These are phyloP conservation scores for Drosophila ustulata DNA, from an alignment of 2,888 invertebrate species.

Conservation along the genomic window DNA sequence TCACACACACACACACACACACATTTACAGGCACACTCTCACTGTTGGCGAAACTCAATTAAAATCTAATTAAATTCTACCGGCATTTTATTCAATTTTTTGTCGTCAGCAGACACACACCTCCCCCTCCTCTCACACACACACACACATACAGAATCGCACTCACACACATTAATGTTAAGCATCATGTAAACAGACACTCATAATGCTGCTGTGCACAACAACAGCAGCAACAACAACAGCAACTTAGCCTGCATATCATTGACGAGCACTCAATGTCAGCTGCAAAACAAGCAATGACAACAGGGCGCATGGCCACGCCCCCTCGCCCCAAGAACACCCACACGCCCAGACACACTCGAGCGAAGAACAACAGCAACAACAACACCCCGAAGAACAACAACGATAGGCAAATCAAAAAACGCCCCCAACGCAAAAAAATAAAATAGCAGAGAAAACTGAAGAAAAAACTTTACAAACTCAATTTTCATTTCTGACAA, in stretches of 20 bases:
- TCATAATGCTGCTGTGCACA: conserved; percentile 62
- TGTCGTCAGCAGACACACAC: conserved; percentile 16
- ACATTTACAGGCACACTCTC: neutral
- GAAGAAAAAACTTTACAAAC: conserved; percentile 71
- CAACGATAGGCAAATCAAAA: conserved; percentile 68
- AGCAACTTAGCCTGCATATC: conserved; percentile 67
- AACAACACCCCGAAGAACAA: conserved; percentile 22
- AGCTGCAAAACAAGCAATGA: conserved; percentile 76
- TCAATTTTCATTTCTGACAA: conserved; percentile 77
- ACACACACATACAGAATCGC: conserved; percentile 7
- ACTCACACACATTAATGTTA: conserved; percentile 35
- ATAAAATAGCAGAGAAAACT: conserved; percentile 15
- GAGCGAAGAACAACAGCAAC: conserved; percentile 34
- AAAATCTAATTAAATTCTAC: conserved; percentile 78
- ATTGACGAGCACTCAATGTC: conserved; percentile 80
- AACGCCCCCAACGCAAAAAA: conserved; percentile 30
- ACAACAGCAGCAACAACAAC: conserved; percentile 43
- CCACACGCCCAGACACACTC: conserved; percentile 57
- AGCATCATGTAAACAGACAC: conserved; percentile 77
- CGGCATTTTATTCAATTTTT: conserved; percentile 74
- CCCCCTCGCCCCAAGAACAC: conserved; percentile 49
- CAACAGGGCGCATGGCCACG: conserved; percentile 68
- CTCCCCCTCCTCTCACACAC: neutral
- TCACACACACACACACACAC: neutral
- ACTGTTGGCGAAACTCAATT: conserved; percentile 64